A percentile compares a stretch with the other conserved stretches of the same genome.
These are phyloP conservation scores for Champsocephalus esox DNA, from an alignment of 2,797 vertebrate genomes.

Conservation along the genomic window DNA sequence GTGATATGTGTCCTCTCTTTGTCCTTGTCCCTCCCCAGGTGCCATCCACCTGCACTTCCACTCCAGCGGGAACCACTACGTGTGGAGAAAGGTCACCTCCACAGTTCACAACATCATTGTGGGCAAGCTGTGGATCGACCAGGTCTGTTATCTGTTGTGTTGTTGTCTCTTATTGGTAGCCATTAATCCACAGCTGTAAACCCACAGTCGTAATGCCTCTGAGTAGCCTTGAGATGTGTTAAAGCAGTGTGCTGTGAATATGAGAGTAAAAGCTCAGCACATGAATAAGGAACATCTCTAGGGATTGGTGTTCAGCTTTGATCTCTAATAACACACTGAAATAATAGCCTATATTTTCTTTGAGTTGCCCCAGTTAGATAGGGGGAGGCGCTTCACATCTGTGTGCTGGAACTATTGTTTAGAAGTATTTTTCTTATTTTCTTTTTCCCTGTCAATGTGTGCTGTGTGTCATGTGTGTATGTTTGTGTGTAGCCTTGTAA, in stretches of 20 bases:
- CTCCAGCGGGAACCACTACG: constrained; percentile 94
- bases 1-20: constrained; percentile 28
- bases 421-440: background rate
- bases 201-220: background rate
- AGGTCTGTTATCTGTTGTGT: constrained; percentile 83
- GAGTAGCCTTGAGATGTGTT: constrained; percentile 1
- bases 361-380: constrained; percentile 55
- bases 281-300: constrained; percentile 52
- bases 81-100: constrained; percentile 99
- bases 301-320: constrained; percentile 62
- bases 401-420: background rate
- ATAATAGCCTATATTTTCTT: constrained; percentile 52
- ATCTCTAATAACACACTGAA: constrained; percentile 64
- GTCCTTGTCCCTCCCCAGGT: constrained; percentile 79
- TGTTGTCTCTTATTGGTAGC: constrained; percentile 15
- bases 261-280: constrained; percentile 44
- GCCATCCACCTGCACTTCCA: constrained; percentile 96
- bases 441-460: background rate
- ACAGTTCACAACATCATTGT: constrained; percentile 99
- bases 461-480: background rate
- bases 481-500: constrained; percentile 3
- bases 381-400: constrained; percentile 25
- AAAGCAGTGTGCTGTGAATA: constrained; percentile 15
- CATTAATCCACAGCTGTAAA: constrained; percentile 18
- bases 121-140: constrained; percentile 99